Percentiles rank a stretch among this genome's conserved stretches.
These are phyloP conservation scores for Brachionus paranguensis DNA, from an alignment of 1,140 invertebrate genomes.

Conservation along the genomic window DNA sequence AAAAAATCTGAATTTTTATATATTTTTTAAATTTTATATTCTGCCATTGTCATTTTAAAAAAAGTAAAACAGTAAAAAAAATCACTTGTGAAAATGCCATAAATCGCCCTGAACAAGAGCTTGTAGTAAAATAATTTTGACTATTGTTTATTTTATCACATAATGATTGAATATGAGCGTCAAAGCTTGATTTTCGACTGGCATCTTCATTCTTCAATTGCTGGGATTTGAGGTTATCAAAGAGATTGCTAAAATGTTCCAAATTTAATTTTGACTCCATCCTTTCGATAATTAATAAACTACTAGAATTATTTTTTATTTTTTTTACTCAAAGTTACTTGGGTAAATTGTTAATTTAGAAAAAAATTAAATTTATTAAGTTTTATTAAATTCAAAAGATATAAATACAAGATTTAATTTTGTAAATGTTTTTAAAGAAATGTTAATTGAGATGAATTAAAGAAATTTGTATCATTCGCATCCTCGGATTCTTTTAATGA, in stretches of 20 bases:
- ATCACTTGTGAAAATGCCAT: conserved; percentile 25
- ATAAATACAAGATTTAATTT: neutral
- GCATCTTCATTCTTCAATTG: conserved; percentile 4
- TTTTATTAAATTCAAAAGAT: neutral
- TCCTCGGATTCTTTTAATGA: neutral
- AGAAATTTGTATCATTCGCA: neutral
- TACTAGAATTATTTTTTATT: neutral
- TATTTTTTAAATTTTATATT: neutral
- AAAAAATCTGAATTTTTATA: too few species aligned
- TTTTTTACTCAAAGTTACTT: neutral
- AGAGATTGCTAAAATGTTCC: neutral
- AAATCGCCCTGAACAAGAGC: conserved; percentile 34
- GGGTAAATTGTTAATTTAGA: neutral
- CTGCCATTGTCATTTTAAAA: neutral
- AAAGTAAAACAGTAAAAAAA: neutral
- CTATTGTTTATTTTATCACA: conserved; percentile 21
- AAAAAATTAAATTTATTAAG: neutral
- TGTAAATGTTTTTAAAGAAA: neutral
- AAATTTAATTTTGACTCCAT: conserved; percentile 6
- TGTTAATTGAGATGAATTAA: conserved; percentile 6
- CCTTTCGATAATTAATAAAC: neutral
- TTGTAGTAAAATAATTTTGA: conserved; percentile 38
- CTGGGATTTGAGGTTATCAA: neutral
- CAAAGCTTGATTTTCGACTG: conserved; percentile 30
- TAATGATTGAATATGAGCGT: neutral